Conservation (phyloP, 1,140 invertebrate genomes). For the Habropoda laboriosa region DNA sequence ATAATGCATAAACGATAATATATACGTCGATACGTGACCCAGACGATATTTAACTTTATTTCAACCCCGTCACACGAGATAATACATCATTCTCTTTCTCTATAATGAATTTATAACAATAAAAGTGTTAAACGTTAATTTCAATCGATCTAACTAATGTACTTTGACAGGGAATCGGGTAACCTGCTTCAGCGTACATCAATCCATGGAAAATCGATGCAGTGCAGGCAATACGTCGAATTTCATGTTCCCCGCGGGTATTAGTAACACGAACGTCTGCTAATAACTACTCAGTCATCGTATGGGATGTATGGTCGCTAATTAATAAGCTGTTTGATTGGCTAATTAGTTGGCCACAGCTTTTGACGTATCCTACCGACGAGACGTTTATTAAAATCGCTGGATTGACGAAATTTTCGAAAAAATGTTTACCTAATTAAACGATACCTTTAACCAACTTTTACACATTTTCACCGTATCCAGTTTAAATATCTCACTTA, state of each 20-base stretch:
- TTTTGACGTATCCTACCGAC: not conserved
- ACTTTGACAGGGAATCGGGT: slow-evolving; percentile 19
- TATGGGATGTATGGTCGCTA: slow-evolving; percentile 30
- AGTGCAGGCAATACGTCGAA: slow-evolving; percentile 17
- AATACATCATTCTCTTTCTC: not conserved
- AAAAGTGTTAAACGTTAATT: slow-evolving; percentile 21
- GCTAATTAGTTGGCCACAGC: slow-evolving; percentile 36
- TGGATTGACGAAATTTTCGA: not conserved
- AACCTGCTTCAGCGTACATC: slow-evolving; percentile 18
- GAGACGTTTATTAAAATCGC: not conserved
- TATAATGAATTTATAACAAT: not conserved
- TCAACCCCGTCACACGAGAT: not conserved
- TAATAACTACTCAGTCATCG: slow-evolving; percentile 41
- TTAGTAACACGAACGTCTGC: slow-evolving; percentile 45
- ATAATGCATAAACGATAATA: not conserved
- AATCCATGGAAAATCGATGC: slow-evolving; percentile 31
- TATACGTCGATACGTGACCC: not conserved
- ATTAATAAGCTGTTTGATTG: slow-evolving; percentile 50
- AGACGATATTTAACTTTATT: slow-evolving; percentile 2
- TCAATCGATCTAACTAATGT: slow-evolving; percentile 30
- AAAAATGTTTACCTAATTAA: not conserved
- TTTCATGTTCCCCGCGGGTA: slow-evolving; percentile 21
- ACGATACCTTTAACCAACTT: not conserved
- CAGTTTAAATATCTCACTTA: too few relatives aligned
- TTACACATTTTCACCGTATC: too few relatives aligned